A percentile compares a stretch with the other conserved stretches of the same genome.
Evolutionary conservation across 2,888 invertebrate species (phyloP).

Genomic region (Erebia aethiops): DNA sequence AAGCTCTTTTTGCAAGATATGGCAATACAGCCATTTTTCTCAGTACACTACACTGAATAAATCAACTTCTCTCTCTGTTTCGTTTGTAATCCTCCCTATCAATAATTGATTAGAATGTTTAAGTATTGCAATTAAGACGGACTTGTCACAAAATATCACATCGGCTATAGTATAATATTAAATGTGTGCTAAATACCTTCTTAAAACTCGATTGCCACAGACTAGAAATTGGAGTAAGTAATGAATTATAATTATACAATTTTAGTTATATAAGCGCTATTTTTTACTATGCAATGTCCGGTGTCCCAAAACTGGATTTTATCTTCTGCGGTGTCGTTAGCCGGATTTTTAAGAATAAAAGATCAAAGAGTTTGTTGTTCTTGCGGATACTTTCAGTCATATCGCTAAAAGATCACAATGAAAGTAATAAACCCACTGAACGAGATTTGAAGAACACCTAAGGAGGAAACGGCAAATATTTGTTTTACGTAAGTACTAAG

Average conservation of each 20-base stretch:
- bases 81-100: too few relatives aligned
- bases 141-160: background rate
- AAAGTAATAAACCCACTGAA: slow-evolving; percentile 36
- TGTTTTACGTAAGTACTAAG: slow-evolving; percentile 17
- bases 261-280: slow-evolving; percentile 6
- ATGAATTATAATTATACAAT: slow-evolving; percentile 7
- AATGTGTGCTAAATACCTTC: slow-evolving; percentile 10
- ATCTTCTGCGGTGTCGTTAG: slow-evolving; percentile 12
- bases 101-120: slow-evolving; percentile 1
- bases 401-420: slow-evolving; percentile 26
- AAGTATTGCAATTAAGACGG: background rate
- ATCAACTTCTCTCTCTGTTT: background rate
- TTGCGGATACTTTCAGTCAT: slow-evolving; percentile 17
- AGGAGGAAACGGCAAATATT: slow-evolving; percentile 1
- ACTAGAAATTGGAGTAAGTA: slow-evolving; percentile 4
- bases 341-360: background rate
- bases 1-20: too few relatives aligned
- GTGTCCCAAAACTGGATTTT: slow-evolving; percentile 16
- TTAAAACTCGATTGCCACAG: slow-evolving; percentile 3
- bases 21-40: too few relatives aligned
- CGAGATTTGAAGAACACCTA: slow-evolving; percentile 23
- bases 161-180: background rate
- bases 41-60: background rate
- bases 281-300: slow-evolving; percentile 6
- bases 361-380: slow-evolving; percentile 9